Conservation (phyloP, 37 sponge, comb jelly and placozoan species). For the Crambe crambe region DNA sequence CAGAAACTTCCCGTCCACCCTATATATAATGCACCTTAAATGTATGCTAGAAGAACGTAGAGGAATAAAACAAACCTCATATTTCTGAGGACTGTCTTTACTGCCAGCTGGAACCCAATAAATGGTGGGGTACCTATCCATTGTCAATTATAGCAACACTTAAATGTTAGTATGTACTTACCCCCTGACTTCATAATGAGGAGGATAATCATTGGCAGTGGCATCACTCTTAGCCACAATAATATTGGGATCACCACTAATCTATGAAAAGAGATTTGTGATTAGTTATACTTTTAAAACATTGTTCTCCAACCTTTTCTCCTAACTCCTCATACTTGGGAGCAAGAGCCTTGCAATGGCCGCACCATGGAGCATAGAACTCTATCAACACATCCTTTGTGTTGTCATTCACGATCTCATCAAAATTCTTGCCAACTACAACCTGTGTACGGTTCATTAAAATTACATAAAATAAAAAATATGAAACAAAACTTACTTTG, state of each 20-base stretch:
- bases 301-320: conserved; percentile 59
- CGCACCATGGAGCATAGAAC: conserved; percentile 98
- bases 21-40: conserved; percentile 2
- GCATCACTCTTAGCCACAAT: conserved; percentile 94
- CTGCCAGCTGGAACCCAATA: conserved; percentile 88
- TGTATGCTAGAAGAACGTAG: not conserved
- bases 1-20: conserved; percentile 92
- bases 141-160: not conserved
- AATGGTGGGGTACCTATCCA: conserved; percentile 77
- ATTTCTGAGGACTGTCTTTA: conserved; percentile 64
- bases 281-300: not conserved
- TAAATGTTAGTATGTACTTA: conserved; percentile 30
- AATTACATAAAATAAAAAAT: not conserved
- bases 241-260: conserved; percentile 74
- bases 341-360: conserved; percentile 91
- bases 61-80: conserved; percentile 58
- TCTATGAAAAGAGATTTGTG: conserved; percentile 10
- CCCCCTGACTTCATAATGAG: conserved; percentile 79
- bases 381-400: conserved; percentile 88
- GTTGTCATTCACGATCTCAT: conserved; percentile 81
- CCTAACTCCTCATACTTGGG: conserved; percentile 91
- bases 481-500: conserved; percentile 42
- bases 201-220: conserved; percentile 89
- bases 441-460: conserved; percentile 65
- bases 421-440: conserved; percentile 89